Evolutionary conservation across 1,140 invertebrate species (phyloP), one percentile per base, ranked within the genome.

Genomic region (Wasmannia auropunctata): DNA sequence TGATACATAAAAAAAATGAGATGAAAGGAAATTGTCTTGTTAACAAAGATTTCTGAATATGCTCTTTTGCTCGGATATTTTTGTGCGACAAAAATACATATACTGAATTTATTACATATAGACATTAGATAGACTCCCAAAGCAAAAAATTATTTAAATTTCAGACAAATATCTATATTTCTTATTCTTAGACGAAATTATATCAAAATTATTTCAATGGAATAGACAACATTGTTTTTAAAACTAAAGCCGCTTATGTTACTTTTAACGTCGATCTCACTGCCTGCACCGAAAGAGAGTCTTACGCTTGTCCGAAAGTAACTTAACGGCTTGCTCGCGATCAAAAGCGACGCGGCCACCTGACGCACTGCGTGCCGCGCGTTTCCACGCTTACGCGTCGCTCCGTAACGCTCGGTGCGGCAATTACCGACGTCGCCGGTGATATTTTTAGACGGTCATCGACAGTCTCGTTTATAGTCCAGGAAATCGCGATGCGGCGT

Each of bases 311-410:
- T 63, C 28, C 60, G 28, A 72, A 72, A 81, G 19, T 70, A 58
- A 40, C 31, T 69, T 25, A 54, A 69, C 40, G 43, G 46, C 11
- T 72, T 11, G 25, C n/a, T 80, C 84, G 46, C 70, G 43, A 87
- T 88, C 76, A 58, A 63, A 80, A 79, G 58, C 49, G 62, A 70
- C 51, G 56, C 79, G 56, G 72, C 65, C 79, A 89, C 85, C 83
- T 80, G 74, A 72, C 86, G 79, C 37, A 25, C 40, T 34, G 31
- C 62, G 72, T 37, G 65, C n/a, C 34, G 46, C 70, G 56, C 67
- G 16, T 62, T 75, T 58, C 62, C 65, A 76, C 31, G 56, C 74
- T 69, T 75, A 74, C n/a, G 34, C 54, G 16, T 56, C 34, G 60
- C 60, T 51, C 28, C 40, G 14, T 28, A 81, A 75, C 79, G 75